Evolutionary conservation across 2,797 vertebrate genomes (phyloP).

Genomic region (Capromys pilorides): DNA sequence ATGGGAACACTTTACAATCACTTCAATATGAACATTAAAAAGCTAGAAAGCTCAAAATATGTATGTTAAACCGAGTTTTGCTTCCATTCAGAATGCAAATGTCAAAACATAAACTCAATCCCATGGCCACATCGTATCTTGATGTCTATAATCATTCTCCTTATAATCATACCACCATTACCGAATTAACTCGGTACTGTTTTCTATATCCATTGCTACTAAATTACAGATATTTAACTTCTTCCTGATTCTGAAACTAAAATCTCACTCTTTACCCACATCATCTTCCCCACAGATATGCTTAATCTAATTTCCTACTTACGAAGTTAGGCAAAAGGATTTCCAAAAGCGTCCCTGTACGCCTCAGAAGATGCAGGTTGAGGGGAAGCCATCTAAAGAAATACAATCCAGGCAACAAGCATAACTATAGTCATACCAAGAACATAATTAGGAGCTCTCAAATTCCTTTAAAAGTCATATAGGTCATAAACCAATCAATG

Average conservation of each 20-base stretch:
- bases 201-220: not conserved
- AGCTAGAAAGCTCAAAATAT: not conserved
- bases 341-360: slow-evolving; percentile 91
- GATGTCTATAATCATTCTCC: slow-evolving; percentile 4
- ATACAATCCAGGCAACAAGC: slow-evolving; percentile 41
- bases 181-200: not conserved
- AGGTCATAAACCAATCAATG: not conserved
- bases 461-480: slow-evolving; percentile 47
- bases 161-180: not conserved
- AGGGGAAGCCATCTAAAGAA: slow-evolving; percentile 71
- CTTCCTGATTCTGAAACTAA: slow-evolving; percentile 36
- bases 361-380: slow-evolving; percentile 80
- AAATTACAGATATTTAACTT: slow-evolving; percentile 27
- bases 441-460: not conserved
- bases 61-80: slow-evolving; percentile 13
- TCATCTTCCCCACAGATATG: not conserved
- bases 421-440: not conserved
- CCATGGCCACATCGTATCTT: not conserved
- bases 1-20: not conserved
- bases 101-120: not conserved
- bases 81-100: slow-evolving; percentile 13
- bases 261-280: not conserved
- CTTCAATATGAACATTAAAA: not conserved
- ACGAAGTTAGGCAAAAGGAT: slow-evolving; percentile 91
- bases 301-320: slow-evolving; percentile 70